Base-by-base conservation (phyloP, 1,140 invertebrate genomes). In the Zaprionus gabonicus region DNA sequence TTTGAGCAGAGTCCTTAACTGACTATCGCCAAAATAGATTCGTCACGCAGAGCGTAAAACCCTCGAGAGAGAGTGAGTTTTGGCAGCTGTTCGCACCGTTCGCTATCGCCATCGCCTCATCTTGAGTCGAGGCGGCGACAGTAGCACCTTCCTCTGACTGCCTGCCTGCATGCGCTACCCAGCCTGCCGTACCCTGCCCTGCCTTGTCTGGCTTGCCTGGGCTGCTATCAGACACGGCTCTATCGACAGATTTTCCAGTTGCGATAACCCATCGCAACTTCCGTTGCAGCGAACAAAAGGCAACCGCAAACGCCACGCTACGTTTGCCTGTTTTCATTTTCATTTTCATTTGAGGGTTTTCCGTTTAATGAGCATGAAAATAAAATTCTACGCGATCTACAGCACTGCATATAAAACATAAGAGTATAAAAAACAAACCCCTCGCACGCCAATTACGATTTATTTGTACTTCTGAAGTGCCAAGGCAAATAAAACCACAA, bases 401-500 rank as follows among this genome's bases (percentile, higher is more conserved):
- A 1, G n/a, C 31, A 34, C 3, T 27, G 41, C 25, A 63, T 62
- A 74, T 57, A 60, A 49, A 49, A 80, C 59, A 76, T 23, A 23
- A 23, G 23, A 23, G 62, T 36, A 80, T 38, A 82, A 66, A 12
- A 51, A 10, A 51, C 49, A 73, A 73, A 88, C 81, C 85, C 85
- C 86, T 90, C 76, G 85, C 67, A 85, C 85, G 85, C 85, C 85
- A 88, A 88, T 88, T 88, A 90, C 85, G 85, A 90, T 88, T 88
- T 88, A 90, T 88, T 88, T 88, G 81, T 88, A 66, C 76, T 78
- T 79, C 75, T 88, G 63, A 88, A 88, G 85, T 88, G 67, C 56
- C 44, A 75, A 84, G 65, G 78, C 88, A 87, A 88, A 88, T 78
- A 77, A 67, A 31, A 17, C 63, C 70, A 63, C 57, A 53, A 51